Percentiles rank a stretch among this genome's conserved stretches.
These are phyloP conservation scores for Bhutanitis thaidina DNA, from an alignment of 2,888 invertebrate genomes.

Conservation along the genomic window DNA sequence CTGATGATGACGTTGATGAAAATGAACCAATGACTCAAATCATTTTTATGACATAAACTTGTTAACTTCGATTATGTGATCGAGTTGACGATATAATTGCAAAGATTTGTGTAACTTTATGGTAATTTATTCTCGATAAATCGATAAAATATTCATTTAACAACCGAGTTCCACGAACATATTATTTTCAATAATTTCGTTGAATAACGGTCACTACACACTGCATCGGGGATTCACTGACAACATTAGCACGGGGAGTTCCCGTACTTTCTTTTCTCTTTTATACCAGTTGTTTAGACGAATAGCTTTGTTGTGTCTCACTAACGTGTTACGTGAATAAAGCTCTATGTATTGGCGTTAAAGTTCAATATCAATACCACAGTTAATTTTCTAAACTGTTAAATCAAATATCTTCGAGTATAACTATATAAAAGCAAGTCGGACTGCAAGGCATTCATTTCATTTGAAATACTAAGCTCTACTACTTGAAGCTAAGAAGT, in stretches of 20 bases:
- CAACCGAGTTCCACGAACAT: no score
- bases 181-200: no score
- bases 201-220: no score
- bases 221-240: neutral
- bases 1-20: no score
- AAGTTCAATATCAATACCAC: neutral
- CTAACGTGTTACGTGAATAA: neutral
- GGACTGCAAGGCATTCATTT: neutral
- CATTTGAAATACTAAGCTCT: neutral
- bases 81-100: no score
- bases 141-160: no score
- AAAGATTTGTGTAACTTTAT: no score
- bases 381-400: no score
- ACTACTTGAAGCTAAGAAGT: neutral
- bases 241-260: neutral
- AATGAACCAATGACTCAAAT: no score
- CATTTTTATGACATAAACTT: no score
- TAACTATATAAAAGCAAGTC: slow-evolving; percentile 3
- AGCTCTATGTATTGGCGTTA: neutral
- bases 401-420: neutral
- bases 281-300: neutral
- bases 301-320: neutral
- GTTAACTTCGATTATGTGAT: no score
- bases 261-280: neutral
- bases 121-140: no score